These are phyloP conservation scores for Xenops minutus DNA, from an alignment of 2,797 vertebrate species.

Conservation along the genomic window DNA sequence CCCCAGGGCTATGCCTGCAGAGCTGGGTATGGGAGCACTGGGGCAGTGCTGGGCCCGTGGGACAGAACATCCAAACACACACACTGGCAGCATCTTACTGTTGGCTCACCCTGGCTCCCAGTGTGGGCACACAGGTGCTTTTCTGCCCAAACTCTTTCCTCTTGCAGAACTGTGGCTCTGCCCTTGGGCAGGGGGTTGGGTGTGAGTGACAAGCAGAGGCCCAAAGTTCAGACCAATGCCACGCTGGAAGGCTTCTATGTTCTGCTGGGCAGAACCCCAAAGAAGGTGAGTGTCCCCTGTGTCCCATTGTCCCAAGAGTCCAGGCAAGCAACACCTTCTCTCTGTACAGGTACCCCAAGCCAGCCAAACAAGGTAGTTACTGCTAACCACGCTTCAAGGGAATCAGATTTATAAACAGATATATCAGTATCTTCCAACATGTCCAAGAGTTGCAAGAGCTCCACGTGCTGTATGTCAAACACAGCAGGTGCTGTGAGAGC, in stretches of 20 bases:
- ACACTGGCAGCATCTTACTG: neutral
- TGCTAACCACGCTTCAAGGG: neutral
- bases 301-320: neutral
- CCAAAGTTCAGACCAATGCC: constrained; percentile 51
- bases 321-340: neutral
- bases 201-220: constrained; percentile 71
- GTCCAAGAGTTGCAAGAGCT: neutral
- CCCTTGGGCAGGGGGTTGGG: constrained; percentile 80
- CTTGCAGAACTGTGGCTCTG: constrained; percentile 75
- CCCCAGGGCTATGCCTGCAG: neutral
- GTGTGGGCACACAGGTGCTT: fast-evolving
- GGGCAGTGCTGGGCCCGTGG: neutral
- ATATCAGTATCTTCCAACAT: neutral
- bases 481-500: neutral
- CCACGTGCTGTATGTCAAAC: neutral
- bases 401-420: neutral
- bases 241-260: constrained; percentile 80
- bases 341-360: neutral
- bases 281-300: constrained; percentile 61
- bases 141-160: neutral
- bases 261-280: constrained; percentile 69
- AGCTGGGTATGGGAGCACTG: neutral
- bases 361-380: neutral
- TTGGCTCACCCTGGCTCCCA: neutral
- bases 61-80: too few species aligned